Conservation (phyloP, 2,888 invertebrate species). For the Eupithecia centaureata region DNA sequence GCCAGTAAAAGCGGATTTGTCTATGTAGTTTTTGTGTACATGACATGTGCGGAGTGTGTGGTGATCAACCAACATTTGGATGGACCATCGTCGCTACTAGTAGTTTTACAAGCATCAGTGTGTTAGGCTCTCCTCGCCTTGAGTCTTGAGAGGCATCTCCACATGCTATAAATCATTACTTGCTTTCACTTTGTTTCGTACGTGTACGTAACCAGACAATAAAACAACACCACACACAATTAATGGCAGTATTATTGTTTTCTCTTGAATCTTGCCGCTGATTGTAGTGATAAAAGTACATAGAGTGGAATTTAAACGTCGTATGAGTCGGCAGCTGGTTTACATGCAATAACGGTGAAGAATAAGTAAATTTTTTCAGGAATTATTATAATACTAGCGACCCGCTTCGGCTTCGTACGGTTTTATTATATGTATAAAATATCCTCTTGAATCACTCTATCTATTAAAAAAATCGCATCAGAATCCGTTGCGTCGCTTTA, state of each 20-base stretch:
- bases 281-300: conserved; percentile 6
- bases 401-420: no score
- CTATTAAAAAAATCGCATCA: no score
- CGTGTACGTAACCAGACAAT: conserved; percentile 27
- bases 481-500: no score
- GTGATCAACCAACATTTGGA: no score
- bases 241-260: conserved; percentile 31
- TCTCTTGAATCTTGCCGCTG: conserved; percentile 25
- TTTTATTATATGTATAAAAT: no score
- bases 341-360: background rate
- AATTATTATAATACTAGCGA: no score
- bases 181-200: conserved; percentile 35
- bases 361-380: no score
- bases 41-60: no score
- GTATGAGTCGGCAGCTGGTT: background rate
- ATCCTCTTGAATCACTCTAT: no score
- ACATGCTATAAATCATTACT: conserved; percentile 28
- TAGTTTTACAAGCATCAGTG: background rate
- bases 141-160: conserved; percentile 30
- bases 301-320: background rate
- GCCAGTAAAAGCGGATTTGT: no score
- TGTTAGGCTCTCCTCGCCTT: conserved; percentile 12
- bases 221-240: conserved; percentile 29
- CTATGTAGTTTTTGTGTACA: no score
- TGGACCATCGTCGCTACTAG: background rate